Evolutionary conservation across 2,113 vertebrate genomes (phyloP).

Genomic region (Alces alces): DNA sequence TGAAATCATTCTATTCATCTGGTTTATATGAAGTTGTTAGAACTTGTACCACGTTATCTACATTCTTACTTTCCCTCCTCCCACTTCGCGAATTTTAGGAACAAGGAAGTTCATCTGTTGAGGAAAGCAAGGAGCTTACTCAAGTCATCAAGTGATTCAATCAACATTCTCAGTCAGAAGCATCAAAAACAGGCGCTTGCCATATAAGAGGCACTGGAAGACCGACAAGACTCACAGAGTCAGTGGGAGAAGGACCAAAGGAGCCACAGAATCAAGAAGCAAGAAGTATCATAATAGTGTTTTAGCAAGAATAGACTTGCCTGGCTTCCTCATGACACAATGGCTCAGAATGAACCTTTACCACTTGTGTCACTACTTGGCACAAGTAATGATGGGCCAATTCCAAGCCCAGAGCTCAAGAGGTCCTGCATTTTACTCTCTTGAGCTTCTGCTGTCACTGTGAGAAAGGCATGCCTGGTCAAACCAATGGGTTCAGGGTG

Average conservation of each 20-base stretch:
- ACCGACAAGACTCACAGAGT: background rate
- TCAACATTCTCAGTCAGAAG: background rate
- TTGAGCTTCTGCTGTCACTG: background rate
- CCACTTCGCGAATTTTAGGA: background rate
- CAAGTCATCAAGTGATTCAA: background rate
- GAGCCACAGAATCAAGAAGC: background rate
- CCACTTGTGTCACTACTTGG: background rate
- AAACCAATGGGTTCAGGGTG: background rate
- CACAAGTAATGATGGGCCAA: background rate
- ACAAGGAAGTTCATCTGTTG: background rate
- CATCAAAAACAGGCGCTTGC: background rate
- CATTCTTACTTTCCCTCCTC: background rate
- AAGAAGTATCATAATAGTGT: background rate
- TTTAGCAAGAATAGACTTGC: background rate
- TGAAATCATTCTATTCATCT: background rate
- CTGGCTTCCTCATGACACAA: background rate
- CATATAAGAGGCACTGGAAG: background rate
- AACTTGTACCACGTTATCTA: background rate
- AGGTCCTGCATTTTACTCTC: background rate
- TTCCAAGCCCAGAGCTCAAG: background rate
- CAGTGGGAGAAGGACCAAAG: background rate
- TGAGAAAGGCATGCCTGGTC: background rate
- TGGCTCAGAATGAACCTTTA: background rate
- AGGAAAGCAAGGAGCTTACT: background rate
- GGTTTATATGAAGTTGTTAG: background rate